A percentile compares a stretch with the other conserved stretches of the same genome.
Evolutionary conservation across 2,888 invertebrate genomes (phyloP).

Genomic region (Embidobia sp.): DNA sequence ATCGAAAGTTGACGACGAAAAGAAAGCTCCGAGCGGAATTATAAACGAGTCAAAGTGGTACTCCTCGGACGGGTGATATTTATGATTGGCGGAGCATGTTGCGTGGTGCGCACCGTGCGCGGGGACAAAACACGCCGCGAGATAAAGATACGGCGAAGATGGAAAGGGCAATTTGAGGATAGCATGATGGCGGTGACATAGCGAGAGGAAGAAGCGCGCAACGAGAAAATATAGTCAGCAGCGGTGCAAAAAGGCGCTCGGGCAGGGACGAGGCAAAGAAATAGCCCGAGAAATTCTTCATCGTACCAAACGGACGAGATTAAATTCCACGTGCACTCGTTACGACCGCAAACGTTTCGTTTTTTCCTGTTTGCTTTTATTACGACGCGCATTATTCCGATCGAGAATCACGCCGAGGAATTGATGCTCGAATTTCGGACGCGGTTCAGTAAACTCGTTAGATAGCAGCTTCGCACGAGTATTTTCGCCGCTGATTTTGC

Average conservation of each 20-base stretch:
- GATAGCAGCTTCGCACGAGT: slow-evolving; percentile 67
- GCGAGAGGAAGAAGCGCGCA: slow-evolving; percentile 30
- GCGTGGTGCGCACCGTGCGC: slow-evolving; percentile 17
- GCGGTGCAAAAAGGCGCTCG: slow-evolving; percentile 39
- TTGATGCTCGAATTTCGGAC: slow-evolving; percentile 58
- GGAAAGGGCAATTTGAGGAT: slow-evolving; percentile 42
- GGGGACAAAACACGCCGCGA: slow-evolving; percentile 20
- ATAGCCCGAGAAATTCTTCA: slow-evolving; percentile 52
- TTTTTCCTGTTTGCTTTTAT: slow-evolving; percentile 47
- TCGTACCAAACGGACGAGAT: slow-evolving; percentile 59
- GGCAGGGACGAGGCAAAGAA: slow-evolving; percentile 30
- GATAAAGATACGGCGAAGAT: slow-evolving; percentile 30
- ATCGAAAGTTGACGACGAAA: neutral
- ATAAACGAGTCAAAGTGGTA: slow-evolving; percentile 16
- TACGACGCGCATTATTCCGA: slow-evolving; percentile 48
- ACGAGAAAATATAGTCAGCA: slow-evolving; percentile 46
- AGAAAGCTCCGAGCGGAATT: slow-evolving; percentile 16
- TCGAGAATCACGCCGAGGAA: slow-evolving; percentile 43
- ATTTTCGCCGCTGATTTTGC: slow-evolving; percentile 58
- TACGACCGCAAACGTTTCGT: slow-evolving; percentile 58
- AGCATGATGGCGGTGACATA: slow-evolving; percentile 11
- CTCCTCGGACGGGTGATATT: slow-evolving; percentile 20
- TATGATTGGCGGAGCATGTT: slow-evolving; percentile 26
- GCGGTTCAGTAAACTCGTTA: slow-evolving; percentile 66
- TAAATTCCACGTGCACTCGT: slow-evolving; percentile 59